Conservation (phyloP, 2,113 vertebrate genomes). For the Plestiodon gilberti region DNA sequence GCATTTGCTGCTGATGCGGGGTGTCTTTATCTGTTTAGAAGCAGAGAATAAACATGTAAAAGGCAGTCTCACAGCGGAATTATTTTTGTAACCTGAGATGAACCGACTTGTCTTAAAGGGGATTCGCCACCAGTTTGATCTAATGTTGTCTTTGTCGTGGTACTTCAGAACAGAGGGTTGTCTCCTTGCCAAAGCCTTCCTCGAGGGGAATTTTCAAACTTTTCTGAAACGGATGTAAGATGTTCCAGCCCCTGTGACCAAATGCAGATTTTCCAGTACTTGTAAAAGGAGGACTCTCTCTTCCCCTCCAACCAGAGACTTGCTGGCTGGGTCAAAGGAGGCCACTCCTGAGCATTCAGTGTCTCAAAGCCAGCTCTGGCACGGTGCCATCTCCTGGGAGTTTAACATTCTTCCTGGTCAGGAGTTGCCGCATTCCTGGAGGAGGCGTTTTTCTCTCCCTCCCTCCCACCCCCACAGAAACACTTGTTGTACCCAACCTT, state of each 20-base stretch:
- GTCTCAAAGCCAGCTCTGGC: slow-evolving; percentile 26
- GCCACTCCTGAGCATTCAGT: background rate
- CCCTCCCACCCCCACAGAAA: slow-evolving; percentile 16
- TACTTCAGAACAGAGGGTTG: background rate
- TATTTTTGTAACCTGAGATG: background rate
- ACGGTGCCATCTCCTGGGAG: slow-evolving; percentile 25
- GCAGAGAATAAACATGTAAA: background rate
- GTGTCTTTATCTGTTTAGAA: background rate
- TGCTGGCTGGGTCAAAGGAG: background rate
- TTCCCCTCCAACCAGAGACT: background rate
- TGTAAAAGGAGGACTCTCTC: background rate
- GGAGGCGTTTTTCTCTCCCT: slow-evolving; percentile 39
- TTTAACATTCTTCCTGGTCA: slow-evolving; percentile 28
- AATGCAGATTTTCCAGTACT: background rate
- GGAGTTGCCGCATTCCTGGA: slow-evolving; percentile 66
- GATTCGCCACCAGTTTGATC: background rate
- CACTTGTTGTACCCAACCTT: slow-evolving; percentile 27
- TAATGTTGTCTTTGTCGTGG: background rate
- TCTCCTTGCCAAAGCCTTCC: no score
- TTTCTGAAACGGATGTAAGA: background rate
- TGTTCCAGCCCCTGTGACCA: background rate
- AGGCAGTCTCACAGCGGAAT: background rate
- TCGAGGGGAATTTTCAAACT: background rate
- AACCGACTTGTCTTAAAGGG: background rate
- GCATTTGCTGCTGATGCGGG: no score